A percentile compares a stretch with the other conserved stretches of the same genome.
These are phyloP conservation scores for Unio delphinus DNA, from an alignment of 2,888 invertebrate genomes.

Conservation along the genomic window DNA sequence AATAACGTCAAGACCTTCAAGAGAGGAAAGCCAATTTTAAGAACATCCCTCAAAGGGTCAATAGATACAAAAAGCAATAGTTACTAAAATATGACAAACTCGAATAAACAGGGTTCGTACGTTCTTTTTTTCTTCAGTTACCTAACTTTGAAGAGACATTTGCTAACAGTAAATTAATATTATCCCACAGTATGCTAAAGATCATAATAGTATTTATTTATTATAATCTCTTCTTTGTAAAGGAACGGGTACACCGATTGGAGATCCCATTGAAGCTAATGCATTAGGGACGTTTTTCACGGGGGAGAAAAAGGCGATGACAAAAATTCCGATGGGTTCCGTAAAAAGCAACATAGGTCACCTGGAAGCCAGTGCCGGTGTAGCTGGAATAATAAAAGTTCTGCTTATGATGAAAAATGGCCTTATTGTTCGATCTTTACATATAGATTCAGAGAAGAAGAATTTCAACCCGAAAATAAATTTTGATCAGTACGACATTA, in stretches of 20 bases:
- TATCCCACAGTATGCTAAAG: too few relatives aligned
- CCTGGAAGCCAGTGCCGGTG: slow-evolving; percentile 44
- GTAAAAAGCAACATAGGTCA: slow-evolving; percentile 52
- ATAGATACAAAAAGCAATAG: too few relatives aligned
- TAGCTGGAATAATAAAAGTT: slow-evolving; percentile 48
- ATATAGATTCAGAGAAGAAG: slow-evolving; percentile 13
- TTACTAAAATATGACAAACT: too few relatives aligned
- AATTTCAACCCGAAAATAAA: slow-evolving; percentile 33
- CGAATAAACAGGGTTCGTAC: too few relatives aligned
- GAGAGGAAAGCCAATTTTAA: too few relatives aligned
- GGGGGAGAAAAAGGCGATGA: background rate
- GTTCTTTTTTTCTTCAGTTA: too few relatives aligned
- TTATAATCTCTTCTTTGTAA: background rate
- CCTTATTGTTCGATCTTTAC: slow-evolving; percentile 43
- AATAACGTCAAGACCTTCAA: too few relatives aligned
- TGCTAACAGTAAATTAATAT: too few relatives aligned
- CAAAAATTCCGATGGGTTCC: slow-evolving; percentile 34
- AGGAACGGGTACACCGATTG: slow-evolving; percentile 55
- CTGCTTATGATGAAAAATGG: slow-evolving; percentile 46
- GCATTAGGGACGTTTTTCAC: slow-evolving; percentile 37
- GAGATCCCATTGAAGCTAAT: slow-evolving; percentile 51
- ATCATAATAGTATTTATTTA: too few relatives aligned
- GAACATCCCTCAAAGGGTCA: too few relatives aligned
- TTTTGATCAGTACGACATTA: slow-evolving; percentile 19
- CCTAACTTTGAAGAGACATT: too few relatives aligned